Evolutionary conservation across 2,113 vertebrate genomes (phyloP), one percentile per base, ranked within the genome.

Genomic region (Pygoscelis antarcticus): DNA sequence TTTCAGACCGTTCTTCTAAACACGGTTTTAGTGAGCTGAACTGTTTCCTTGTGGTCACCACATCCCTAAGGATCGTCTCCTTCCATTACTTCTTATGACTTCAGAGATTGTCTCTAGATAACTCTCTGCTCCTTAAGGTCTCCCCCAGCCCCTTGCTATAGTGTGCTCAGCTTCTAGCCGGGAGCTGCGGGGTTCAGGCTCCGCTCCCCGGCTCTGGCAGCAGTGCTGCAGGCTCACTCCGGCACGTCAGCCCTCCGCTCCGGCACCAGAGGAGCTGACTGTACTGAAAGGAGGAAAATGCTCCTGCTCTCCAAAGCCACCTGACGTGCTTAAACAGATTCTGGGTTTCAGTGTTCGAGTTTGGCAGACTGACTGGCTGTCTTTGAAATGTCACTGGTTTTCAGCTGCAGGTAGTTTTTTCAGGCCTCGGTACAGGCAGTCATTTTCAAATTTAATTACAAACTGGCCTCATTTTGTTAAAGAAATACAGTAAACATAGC

Each of bases 321-420:
- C 92, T 82, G 70, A 89, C 87, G 68, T 66, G 32, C 51, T 91
- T 80, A 54, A 85, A 42, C 52, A 92, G 29, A 52, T 57, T 47
- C 71, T 5, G 47, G 23, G 75, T 77, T 77, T 70, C 54, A 52
- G 54, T 61, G 54, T 77, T 86, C 4, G 12, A 51, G 64, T 70
- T 71, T 79, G 90, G 88, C 95, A 87, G 87, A 8, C 38, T 62
- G 69, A 16, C 54, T 81, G 77, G 42, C 79, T 92, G 62, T 38
- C 62, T 86, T 19, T 72, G 68, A 92, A 93, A 95, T 83, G 66
- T 90, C 92, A 79, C 92, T 57, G 79, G 20, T 49, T 92, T 90
- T 60, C 74, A 88, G 85, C 66, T 96, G 78, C 85, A 90, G 95
- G 92, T 92, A 30, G 70, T 72, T 91, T 93, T 64, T 83, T 76